Evolutionary conservation across 1,140 invertebrate species (phyloP).

Genomic region (Drosophila simulans): DNA sequence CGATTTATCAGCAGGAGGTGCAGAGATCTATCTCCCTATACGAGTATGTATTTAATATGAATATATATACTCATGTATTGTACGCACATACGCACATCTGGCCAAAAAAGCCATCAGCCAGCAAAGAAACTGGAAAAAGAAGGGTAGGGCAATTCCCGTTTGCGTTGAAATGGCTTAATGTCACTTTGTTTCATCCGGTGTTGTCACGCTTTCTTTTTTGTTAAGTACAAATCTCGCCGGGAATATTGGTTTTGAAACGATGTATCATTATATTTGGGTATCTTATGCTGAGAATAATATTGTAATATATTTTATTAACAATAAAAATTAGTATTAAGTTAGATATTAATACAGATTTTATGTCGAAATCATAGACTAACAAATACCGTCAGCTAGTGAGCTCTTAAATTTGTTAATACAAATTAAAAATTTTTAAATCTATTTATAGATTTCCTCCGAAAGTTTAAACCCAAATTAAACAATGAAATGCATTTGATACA

Average conservation of each 20-base stretch:
- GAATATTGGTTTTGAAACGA: conserved; percentile 19
- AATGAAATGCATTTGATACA: too few relatives aligned
- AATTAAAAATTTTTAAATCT: too few relatives aligned
- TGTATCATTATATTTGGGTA: too few relatives aligned
- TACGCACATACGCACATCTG: conserved; percentile 15
- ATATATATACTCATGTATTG: conserved; percentile 55
- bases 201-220: conserved; percentile 68
- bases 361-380: too few relatives aligned
- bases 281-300: too few relatives aligned
- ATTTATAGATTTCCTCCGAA: too few relatives aligned
- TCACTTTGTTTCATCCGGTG: conserved; percentile 80
- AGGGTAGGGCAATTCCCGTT: conserved; percentile 64
- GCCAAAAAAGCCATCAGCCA: conserved; percentile 28
- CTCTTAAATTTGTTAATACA: too few relatives aligned
- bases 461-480: too few relatives aligned
- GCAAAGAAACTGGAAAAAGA: conserved; percentile 36
- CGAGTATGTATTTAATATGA: conserved; percentile 36
- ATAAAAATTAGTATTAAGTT: neutral
- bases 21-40: conserved; percentile 20
- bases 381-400: too few relatives aligned
- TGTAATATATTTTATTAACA: too few relatives aligned
- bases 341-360: too few relatives aligned
- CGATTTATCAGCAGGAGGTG: conserved; percentile 56
- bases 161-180: conserved; percentile 82
- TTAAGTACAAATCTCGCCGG: neutral